A percentile compares a stretch with the other conserved stretches of the same genome.
Evolutionary conservation across 2,113 vertebrate species (phyloP).

Genomic region (Diadophis punctatus): DNA sequence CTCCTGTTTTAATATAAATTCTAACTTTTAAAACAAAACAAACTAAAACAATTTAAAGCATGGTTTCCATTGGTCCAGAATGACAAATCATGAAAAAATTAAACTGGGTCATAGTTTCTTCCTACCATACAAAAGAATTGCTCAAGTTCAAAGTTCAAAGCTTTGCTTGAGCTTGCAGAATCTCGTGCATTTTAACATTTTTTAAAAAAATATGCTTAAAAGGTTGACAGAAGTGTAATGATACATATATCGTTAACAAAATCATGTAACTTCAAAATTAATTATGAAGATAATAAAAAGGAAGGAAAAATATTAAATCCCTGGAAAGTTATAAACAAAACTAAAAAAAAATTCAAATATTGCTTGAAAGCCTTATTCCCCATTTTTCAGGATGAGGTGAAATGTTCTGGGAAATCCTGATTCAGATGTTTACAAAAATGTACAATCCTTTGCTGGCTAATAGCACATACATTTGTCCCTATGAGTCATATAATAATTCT

Average conservation of each 20-base stretch:
- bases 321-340: neutral
- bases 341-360: neutral
- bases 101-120: neutral
- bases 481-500: neutral
- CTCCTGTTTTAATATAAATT: neutral
- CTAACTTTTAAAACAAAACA: neutral
- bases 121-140: neutral
- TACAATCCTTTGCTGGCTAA: neutral
- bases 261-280: neutral
- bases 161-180: neutral
- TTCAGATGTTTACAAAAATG: neutral
- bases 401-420: neutral
- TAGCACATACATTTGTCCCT: neutral
- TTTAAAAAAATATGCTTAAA: neutral
- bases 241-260: neutral
- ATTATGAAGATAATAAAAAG: neutral
- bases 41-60: neutral
- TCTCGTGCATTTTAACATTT: neutral
- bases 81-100: neutral
- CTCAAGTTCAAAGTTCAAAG: too few relatives aligned
- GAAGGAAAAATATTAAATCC: neutral
- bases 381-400: neutral
- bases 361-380: neutral
- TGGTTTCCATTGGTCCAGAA: neutral
- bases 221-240: neutral